These are phyloP conservation scores for Gryllus bimaculatus DNA, from an alignment of 1,140 invertebrate genomes.

Conservation along the genomic window DNA sequence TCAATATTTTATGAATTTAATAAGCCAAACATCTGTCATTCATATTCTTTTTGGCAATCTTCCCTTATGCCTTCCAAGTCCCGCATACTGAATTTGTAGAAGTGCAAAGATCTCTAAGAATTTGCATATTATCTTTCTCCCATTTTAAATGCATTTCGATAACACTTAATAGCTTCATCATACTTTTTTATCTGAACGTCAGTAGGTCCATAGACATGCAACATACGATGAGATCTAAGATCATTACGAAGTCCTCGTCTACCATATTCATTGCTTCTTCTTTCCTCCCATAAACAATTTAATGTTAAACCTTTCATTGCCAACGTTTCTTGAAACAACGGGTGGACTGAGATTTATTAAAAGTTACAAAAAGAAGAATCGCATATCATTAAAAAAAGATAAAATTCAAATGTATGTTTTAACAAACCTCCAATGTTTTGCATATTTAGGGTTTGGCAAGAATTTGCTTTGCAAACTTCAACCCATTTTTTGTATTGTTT, in stretches of 20 bases:
- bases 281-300: constrained; percentile 95
- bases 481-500: constrained; percentile 99
- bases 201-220: constrained; percentile 99
- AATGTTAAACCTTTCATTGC: constrained; percentile 99
- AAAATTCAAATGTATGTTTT: not conserved
- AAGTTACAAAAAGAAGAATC: not conserved
- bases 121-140: constrained; percentile 98
- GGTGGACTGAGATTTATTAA: constrained; percentile 15
- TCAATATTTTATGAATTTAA: not conserved
- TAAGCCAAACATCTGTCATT: too few relatives aligned
- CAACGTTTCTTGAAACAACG: constrained; percentile 81
- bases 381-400: not conserved
- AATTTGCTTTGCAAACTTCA: constrained; percentile 99
- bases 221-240: constrained; percentile 93
- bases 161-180: constrained; percentile 99
- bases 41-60: constrained; percentile 26
- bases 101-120: constrained; percentile 93
- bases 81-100: constrained; percentile 97
- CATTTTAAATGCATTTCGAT: constrained; percentile 96
- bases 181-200: constrained; percentile 96
- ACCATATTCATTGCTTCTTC: constrained; percentile 98
- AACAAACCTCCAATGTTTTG: constrained; percentile 87
- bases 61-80: constrained; percentile 95
- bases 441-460: constrained; percentile 91
- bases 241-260: constrained; percentile 90